Evolutionary conservation across 1,140 invertebrate genomes (phyloP).

Genomic region (Leptinotarsa texana): DNA sequence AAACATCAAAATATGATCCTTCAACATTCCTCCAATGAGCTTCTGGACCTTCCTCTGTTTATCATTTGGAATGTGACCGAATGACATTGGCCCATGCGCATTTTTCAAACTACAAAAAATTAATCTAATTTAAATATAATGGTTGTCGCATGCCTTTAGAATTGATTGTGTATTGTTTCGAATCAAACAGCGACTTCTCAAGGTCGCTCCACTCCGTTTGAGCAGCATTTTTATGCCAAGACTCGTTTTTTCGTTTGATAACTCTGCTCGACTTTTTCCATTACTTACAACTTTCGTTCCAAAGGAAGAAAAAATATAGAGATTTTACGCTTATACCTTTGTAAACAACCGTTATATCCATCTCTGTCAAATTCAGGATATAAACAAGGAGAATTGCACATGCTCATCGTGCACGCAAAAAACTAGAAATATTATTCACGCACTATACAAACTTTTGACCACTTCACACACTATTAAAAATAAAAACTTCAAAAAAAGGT

Average conservation of each 20-base stretch:
- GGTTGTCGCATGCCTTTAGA: neutral
- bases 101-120: neutral
- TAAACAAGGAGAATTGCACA: no score
- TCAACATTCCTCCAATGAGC: no score
- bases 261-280: neutral
- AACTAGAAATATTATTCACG: no score
- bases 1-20: no score
- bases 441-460: no score
- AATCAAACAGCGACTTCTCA: neutral
- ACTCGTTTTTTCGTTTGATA: neutral
- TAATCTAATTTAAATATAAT: slow-evolving; percentile 7
- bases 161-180: slow-evolving; percentile 6
- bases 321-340: no score
- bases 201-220: neutral
- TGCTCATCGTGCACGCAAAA: no score
- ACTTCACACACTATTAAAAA: no score
- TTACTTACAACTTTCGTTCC: neutral
- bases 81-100: slow-evolving; percentile 1
- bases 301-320: no score
- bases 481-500: no score
- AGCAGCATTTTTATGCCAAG: neutral
- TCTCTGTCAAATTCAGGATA: no score
- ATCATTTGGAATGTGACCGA: neutral
- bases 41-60: neutral
- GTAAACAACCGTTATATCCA: no score